Evolutionary conservation across 2,888 invertebrate genomes (phyloP).

Genomic region (Agrotis puta): DNA sequence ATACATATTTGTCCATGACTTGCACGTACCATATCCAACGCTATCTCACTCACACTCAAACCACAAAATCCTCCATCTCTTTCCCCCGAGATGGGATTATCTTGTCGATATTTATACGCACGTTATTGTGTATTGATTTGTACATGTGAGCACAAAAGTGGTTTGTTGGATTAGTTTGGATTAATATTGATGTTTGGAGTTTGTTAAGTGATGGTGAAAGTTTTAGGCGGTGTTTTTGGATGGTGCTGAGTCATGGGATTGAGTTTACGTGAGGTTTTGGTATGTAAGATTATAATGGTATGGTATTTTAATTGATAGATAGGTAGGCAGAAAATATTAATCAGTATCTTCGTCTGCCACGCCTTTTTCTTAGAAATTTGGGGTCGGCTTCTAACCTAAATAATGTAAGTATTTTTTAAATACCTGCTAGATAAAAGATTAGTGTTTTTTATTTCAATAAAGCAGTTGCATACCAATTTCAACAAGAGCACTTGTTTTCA

Average conservation of each 20-base stretch:
- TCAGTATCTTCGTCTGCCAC: neutral
- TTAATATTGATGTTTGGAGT: conserved; percentile 47
- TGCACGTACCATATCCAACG: conserved; percentile 56
- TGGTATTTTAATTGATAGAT: neutral
- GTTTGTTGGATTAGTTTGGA: conserved; percentile 50
- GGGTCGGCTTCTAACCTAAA: neutral
- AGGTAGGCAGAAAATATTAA: neutral
- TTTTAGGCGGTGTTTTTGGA: conserved; percentile 17
- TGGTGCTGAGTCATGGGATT: conserved; percentile 11
- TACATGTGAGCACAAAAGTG: conserved; percentile 63
- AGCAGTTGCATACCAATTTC: too few species aligned
- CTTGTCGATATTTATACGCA: conserved; percentile 67
- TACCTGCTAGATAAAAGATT: too few species aligned
- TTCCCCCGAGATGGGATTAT: conserved; percentile 70
- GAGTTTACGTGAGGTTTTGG: neutral
- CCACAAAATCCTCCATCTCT: conserved; percentile 49
- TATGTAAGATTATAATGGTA: neutral
- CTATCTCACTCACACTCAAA: conserved; percentile 62
- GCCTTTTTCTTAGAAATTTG: neutral
- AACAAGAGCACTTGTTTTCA: too few species aligned
- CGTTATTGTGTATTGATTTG: conserved; percentile 64
- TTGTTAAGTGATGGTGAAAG: conserved; percentile 19
- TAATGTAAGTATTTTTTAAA: too few species aligned
- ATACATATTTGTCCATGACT: conserved; percentile 73
- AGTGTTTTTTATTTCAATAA: too few species aligned